A percentile compares a stretch with the other conserved stretches of the same genome.
Conservation (phyloP, 2,797 vertebrate genomes). For the Cyprinella venusta region DNA sequence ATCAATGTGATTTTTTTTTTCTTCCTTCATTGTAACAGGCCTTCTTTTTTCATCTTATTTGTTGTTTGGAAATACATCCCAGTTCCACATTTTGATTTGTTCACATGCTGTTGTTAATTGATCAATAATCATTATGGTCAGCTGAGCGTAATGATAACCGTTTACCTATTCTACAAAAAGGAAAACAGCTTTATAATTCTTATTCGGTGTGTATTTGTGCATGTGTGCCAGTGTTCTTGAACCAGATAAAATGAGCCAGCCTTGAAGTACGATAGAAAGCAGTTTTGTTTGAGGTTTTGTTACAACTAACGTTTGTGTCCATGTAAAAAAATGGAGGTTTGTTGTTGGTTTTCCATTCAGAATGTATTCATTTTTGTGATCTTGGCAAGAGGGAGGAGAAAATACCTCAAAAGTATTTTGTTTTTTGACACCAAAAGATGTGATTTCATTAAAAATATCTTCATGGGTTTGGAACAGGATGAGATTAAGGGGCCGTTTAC, state of each 20-base stretch:
- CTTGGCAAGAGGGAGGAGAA: not conserved
- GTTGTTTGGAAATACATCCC: not conserved
- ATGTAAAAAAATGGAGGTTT: not conserved
- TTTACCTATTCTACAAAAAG: not conserved
- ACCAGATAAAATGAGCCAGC: not conserved
- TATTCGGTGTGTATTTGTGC: not conserved
- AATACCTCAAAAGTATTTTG: not conserved
- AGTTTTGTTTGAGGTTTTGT: not conserved
- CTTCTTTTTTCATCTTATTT: too few relatives aligned
- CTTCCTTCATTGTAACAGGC: not conserved
- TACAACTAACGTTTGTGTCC: not conserved
- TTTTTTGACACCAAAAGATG: not conserved
- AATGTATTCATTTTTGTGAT: not conserved
- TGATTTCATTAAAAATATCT: not conserved
- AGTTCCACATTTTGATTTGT: not conserved
- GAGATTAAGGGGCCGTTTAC: not conserved
- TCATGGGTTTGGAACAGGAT: not conserved
- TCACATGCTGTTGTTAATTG: not conserved
- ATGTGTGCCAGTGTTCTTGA: not conserved
- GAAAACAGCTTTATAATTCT: not conserved
- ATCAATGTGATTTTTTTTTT: not conserved
- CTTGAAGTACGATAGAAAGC: not conserved
- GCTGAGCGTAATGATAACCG: not conserved
- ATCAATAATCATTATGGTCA: conserved; percentile 11
- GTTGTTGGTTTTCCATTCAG: not conserved